Conservation (phyloP, 1,140 invertebrate genomes). For the Campodea augens region DNA sequence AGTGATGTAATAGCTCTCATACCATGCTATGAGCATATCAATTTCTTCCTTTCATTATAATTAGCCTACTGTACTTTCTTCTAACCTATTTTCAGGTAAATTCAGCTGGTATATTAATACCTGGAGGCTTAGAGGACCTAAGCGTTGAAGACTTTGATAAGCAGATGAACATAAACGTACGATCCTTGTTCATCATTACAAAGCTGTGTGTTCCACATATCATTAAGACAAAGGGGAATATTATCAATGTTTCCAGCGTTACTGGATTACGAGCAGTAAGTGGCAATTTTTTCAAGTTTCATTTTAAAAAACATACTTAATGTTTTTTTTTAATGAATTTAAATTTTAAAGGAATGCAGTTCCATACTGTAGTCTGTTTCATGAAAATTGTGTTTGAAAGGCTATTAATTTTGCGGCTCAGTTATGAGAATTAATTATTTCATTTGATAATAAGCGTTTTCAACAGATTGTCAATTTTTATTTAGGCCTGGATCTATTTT, state of each 20-base stretch:
- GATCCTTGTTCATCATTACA: slow-evolving; percentile 13
- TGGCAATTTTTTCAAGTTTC: slow-evolving; percentile 1
- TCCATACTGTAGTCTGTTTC: slow-evolving; percentile 11
- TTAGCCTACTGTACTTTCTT: too few species aligned
- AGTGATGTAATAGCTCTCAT: background rate
- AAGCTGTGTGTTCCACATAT: slow-evolving; percentile 32
- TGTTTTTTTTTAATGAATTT: too few species aligned
- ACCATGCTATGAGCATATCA: too few species aligned
- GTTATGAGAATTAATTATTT: too few species aligned
- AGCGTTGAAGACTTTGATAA: slow-evolving; percentile 31
- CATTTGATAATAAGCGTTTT: too few species aligned
- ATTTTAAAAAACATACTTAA: too few species aligned
- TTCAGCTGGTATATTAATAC: slow-evolving; percentile 31
- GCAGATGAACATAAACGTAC: slow-evolving; percentile 32
- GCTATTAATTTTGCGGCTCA: too few species aligned
- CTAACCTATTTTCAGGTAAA: slow-evolving; percentile 25
- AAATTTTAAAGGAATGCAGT: slow-evolving; percentile 2
- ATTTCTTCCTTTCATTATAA: too few species aligned
- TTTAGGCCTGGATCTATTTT: too few species aligned
- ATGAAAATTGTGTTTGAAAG: too few species aligned
- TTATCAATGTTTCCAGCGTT: slow-evolving; percentile 38
- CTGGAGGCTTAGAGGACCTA: slow-evolving; percentile 31
- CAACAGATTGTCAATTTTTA: too few species aligned
- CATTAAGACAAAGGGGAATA: slow-evolving; percentile 26
- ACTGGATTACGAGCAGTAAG: slow-evolving; percentile 32